Evolutionary conservation across 2,113 vertebrate genomes (phyloP).

Genomic region (Corydoras maculifer): DNA sequence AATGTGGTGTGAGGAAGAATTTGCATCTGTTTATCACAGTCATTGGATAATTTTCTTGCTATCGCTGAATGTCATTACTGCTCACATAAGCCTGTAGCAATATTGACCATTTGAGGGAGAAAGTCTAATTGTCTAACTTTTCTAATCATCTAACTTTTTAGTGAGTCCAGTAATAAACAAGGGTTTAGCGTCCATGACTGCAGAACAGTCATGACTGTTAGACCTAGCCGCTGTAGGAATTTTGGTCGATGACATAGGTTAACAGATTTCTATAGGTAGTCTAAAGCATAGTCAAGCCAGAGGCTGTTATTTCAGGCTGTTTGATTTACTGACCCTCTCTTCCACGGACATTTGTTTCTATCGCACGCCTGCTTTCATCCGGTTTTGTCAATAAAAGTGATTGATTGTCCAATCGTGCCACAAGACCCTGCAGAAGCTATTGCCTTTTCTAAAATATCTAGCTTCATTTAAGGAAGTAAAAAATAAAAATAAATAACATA

Average conservation of each 20-base stretch:
- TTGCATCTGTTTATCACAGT: conserved; percentile 21
- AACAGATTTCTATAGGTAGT: conserved; percentile 41
- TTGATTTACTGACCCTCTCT: conserved; percentile 42
- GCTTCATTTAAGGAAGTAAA: conserved; percentile 15
- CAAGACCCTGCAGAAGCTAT: conserved; percentile 36
- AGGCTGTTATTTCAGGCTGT: conserved; percentile 31
- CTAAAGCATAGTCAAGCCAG: conserved; percentile 21
- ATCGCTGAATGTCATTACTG: conserved; percentile 20
- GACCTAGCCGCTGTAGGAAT: not conserved
- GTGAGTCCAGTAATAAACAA: conserved; percentile 8
- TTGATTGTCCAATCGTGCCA: conserved; percentile 37
- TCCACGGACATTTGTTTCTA: conserved; percentile 26
- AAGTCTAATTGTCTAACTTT: conserved; percentile 23
- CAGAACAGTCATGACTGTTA: not conserved
- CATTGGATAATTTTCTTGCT: conserved; percentile 16
- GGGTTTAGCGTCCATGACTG: not conserved
- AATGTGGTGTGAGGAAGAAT: conserved; percentile 20
- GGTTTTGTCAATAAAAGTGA: conserved; percentile 39
- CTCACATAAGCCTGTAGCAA: conserved; percentile 24
- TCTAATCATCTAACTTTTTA: conserved; percentile 21
- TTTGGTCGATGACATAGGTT: conserved; percentile 21
- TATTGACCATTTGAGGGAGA: conserved; percentile 19
- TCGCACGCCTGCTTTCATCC: conserved; percentile 30
- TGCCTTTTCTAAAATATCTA: conserved; percentile 36
- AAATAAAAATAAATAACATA: conserved; percentile 17